Evolutionary conservation across 2,113 vertebrate species (phyloP).

Genomic region (Salvelinus alpinus): DNA sequence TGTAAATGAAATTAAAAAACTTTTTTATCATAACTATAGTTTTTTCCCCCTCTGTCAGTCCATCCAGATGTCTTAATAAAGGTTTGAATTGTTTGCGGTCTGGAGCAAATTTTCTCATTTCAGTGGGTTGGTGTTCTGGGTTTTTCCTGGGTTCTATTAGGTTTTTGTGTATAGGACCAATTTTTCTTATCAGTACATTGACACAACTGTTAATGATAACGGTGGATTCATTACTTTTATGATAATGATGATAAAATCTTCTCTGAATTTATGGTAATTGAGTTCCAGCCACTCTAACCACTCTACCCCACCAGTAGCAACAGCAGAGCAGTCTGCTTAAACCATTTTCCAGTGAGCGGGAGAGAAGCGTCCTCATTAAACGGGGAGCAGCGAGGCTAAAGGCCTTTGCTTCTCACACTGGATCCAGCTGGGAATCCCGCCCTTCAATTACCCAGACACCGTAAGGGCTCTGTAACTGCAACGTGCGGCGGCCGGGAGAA

Average conservation of each 20-base stretch:
- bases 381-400: slow-evolving; percentile 21
- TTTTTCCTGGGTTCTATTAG: background rate
- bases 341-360: slow-evolving; percentile 29
- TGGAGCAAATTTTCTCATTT: slow-evolving; percentile 12
- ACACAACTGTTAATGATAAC: background rate
- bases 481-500: slow-evolving; percentile 43
- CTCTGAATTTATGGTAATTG: background rate
- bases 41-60: slow-evolving; percentile 33
- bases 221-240: background rate
- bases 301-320: background rate
- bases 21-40: slow-evolving; percentile 42
- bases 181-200: background rate
- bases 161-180: background rate
- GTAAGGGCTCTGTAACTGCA: slow-evolving; percentile 45
- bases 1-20: slow-evolving; percentile 56
- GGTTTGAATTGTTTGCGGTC: slow-evolving; percentile 26
- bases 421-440: slow-evolving; percentile 50
- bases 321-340: slow-evolving; percentile 28
- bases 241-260: background rate
- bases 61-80: slow-evolving; percentile 56
- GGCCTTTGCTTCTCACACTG: slow-evolving; percentile 18
- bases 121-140: slow-evolving; percentile 10
- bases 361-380: slow-evolving; percentile 44
- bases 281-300: slow-evolving; percentile 7
- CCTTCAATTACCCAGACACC: slow-evolving; percentile 57